These are phyloP conservation scores for Mastacembelus armatus DNA, from an alignment of 2,797 vertebrate genomes.

Conservation along the genomic window DNA sequence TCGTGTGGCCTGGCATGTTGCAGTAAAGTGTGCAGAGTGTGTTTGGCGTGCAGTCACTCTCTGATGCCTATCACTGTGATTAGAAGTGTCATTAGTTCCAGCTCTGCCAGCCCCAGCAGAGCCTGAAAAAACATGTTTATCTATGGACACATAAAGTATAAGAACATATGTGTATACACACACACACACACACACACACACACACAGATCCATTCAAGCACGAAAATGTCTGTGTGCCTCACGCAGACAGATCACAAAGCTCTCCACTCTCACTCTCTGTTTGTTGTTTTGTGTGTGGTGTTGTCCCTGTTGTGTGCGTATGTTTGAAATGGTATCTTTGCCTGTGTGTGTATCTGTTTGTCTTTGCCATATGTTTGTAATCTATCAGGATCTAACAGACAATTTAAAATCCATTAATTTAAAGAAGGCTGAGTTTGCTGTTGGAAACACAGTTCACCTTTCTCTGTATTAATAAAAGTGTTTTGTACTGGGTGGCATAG, in stretches of 20 bases:
- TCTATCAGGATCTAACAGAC: conserved; percentile 50
- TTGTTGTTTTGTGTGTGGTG: conserved; percentile 45
- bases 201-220: not conserved
- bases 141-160: conserved; percentile 43
- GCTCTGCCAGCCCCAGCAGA: conserved; percentile 68
- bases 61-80: conserved; percentile 77
- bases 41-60: conserved; percentile 72
- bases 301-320: conserved; percentile 11
- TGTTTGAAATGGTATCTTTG: conserved; percentile 8
- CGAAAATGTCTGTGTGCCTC: conserved; percentile 39
- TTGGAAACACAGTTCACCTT: conserved; percentile 57
- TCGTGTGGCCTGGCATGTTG: conserved; percentile 64
- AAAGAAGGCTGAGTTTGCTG: conserved; percentile 17
- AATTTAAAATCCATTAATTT: conserved; percentile 54
- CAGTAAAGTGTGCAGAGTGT: conserved; percentile 63
- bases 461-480: conserved; percentile 60
- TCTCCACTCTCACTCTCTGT: conserved; percentile 49
- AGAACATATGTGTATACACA: conserved; percentile 7
- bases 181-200: conserved; percentile 13
- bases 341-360: conserved; percentile 16
- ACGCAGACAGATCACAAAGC: conserved; percentile 29
- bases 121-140: conserved; percentile 72
- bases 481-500: conserved; percentile 33
- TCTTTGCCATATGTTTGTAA: conserved; percentile 61
- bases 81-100: conserved; percentile 79